phyloP scores from a whole-genome alignment of 2,888 invertebrate genomes.

The Hirtodrosophila histrioides region DNA sequence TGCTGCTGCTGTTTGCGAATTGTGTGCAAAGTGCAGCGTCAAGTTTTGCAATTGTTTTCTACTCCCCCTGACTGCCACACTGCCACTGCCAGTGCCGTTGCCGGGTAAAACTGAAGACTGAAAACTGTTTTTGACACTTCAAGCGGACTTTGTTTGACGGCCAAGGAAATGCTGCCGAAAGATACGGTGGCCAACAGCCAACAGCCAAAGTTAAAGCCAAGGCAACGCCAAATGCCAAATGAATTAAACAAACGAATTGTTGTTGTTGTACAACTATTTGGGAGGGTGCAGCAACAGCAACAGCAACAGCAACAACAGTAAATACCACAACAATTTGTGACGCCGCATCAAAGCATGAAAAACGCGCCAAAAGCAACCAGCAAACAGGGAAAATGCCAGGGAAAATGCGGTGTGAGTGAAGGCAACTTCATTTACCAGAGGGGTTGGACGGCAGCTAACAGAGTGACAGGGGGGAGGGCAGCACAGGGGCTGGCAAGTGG shows the following conservation, averaged over 20 bases:
- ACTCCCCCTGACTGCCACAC: not conserved
- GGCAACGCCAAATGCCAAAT: constrained; percentile 47
- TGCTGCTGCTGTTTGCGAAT: constrained; percentile 28
- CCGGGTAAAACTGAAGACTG: constrained; percentile 22
- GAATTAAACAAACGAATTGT: constrained; percentile 59
- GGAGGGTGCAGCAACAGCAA: constrained; percentile 30
- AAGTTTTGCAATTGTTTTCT: constrained; percentile 51
- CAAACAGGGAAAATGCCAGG: constrained; percentile 54
- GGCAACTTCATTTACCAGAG: constrained; percentile 64
- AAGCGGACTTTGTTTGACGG: constrained; percentile 66
- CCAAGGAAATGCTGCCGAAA: constrained; percentile 53
- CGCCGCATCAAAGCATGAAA: constrained; percentile 81
- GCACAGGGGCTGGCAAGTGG: too few relatives aligned
- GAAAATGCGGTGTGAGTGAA: constrained; percentile 15
- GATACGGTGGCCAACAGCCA: constrained; percentile 44
- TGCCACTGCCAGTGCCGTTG: too few relatives aligned
- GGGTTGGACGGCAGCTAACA: constrained; percentile 10
- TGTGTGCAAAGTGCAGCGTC: constrained; percentile 60
- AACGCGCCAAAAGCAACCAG: constrained; percentile 64
- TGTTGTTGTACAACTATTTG: constrained; percentile 20
- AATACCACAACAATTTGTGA: constrained; percentile 81
- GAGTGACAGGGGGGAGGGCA: constrained; percentile 8
- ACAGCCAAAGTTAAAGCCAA: constrained; percentile 46
- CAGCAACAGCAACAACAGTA: constrained; percentile 51
- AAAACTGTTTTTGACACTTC: constrained; percentile 75